Evolutionary conservation across 1,140 invertebrate species (phyloP), one percentile per base, ranked within the genome.

Genomic region (Drosophila malerkotliana): DNA sequence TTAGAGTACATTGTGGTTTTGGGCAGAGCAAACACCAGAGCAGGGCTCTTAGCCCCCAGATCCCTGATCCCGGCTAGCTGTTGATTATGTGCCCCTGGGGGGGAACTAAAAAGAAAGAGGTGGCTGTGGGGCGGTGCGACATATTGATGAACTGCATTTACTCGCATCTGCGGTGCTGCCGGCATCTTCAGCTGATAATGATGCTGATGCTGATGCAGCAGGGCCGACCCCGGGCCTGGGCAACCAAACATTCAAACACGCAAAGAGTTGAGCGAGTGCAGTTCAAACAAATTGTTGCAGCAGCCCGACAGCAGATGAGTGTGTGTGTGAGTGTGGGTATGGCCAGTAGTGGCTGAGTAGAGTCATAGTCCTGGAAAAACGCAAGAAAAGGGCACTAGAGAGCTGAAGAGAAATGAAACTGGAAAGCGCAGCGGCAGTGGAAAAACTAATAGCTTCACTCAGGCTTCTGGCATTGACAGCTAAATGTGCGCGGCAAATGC

Each of bases 381-480:
- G 5, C 10, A 47, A 57, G 3, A 57, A 72, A 48, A 72, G 48
- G 68, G 39, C 37, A 63, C 72, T 73, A 37, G 41, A 56, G 39
- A 51, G 15, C 41, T 44, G 39, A 15, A 44, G 39, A 44, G 39
- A 44, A 55, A 58, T 63, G 59, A 24, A 51, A 51, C 37, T 30
- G 56, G 56, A 72, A 76, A 76, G 62, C 56, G 57, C 72, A 68
- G 57, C 48, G 49, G 64, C 49, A 28, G 39, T 54, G 48, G 56
- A 77, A 77, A 63, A 76, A 77, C 74, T 77, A 77, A 77, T 77
- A 77, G 74, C 74, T 77, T 77, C 73, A 77, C 64, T 77, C 74
- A 71, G 55, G 73, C 72, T 76, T 68, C 73, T 76, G 73, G 73
- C 73, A 76, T 76, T 76, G 73, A 76, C 73, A 76, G 73, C 73